Conservation (phyloP, 2,113 vertebrate species). For the Choloepus hoffmanni region DNA sequence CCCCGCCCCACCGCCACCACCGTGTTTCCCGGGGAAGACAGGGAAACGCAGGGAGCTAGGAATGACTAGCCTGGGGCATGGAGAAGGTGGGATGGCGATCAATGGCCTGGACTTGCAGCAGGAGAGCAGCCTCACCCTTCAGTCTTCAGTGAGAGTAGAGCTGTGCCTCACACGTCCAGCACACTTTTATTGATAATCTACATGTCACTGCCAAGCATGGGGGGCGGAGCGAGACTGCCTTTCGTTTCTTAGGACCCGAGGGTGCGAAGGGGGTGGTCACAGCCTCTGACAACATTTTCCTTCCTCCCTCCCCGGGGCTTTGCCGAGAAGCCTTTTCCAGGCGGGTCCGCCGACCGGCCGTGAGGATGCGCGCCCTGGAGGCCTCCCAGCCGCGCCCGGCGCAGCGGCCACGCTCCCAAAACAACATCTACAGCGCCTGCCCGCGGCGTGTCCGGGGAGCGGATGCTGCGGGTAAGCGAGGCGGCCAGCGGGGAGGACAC, state of each 20-base stretch:
- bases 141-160: not conserved
- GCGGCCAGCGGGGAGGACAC: not conserved
- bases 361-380: constrained; percentile 52
- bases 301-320: not conserved
- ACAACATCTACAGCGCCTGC: constrained; percentile 73
- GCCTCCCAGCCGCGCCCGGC: not conserved
- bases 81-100: not conserved
- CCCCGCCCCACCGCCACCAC: not conserved
- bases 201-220: not conserved
- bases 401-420: constrained; percentile 58
- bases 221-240: not conserved
- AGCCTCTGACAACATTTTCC: not conserved
- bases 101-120: not conserved
- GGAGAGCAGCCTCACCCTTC: not conserved
- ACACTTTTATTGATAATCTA: not conserved
- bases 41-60: no score
- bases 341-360: not conserved
- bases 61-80: not conserved
- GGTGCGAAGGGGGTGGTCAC: not conserved
- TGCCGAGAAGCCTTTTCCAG: constrained; percentile 62
- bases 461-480: not conserved
- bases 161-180: not conserved
- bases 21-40: no score
- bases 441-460: constrained; percentile 25
- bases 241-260: not conserved